Base-by-base conservation (phyloP, 2,888 invertebrate species). In the Barypeithes pellucidus region DNA sequence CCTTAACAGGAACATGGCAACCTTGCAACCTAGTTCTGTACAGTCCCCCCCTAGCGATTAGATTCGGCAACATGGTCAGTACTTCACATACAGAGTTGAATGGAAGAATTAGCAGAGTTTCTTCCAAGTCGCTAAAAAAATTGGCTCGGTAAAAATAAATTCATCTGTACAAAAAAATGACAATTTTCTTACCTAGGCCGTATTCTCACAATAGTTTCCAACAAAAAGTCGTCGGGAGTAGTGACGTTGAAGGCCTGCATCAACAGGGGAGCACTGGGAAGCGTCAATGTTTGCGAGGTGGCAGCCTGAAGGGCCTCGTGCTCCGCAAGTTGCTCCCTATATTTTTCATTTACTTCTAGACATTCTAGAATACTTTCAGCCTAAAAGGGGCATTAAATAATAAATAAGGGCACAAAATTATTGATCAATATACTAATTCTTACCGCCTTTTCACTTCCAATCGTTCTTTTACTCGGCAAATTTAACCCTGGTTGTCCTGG, bases 301-400 rank as follows among this genome's bases (percentile, higher is more conserved):
- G 81, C 82, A 4, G 83, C 81, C 79, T 85, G 84, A 20, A 83
- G 75, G 1, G 84, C 82, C 71, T 83, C 84, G 69, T 87, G 83
- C 80, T 91, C 91, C 1, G 84, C 87, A 79, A 91, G 84, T 81
- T 92, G 89, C 76, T 88, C 87, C 77, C 87, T 85, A 82, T 91
- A 93, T 78, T 90, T 88, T 79, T 89, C 89, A 18, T 92, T 91
- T 62, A 96, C 89, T 70, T 95, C 94, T 66, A 99, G 85, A 78
- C 97, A 97, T 85, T 99, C 98, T 80, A 98, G 88, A 77, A 99
- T 91, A 63, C 93, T 91, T 84, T 99, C 99, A 29, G 97, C 96
- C 91, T 90, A 72, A 71, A 72, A 72, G 72, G 59, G 3, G 9
- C 36, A 36, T 24, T 24, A 24, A 24, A 5, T 24, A 24, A 24